Evolutionary conservation across 2,113 vertebrate genomes (phyloP).

Genomic region (Paraplagusia blochii): DNA sequence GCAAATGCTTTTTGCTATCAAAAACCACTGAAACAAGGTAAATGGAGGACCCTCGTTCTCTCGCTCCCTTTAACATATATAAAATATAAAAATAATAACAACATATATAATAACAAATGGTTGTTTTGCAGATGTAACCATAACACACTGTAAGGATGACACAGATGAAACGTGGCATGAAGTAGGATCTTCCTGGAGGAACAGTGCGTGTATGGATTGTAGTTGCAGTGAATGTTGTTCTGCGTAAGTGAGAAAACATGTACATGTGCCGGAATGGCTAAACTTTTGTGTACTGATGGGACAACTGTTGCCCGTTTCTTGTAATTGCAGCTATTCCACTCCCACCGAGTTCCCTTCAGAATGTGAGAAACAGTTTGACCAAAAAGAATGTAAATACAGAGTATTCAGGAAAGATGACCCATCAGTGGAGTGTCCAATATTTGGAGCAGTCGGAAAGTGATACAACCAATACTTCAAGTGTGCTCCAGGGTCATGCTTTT

Average conservation of each 20-base stretch:
- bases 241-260: conserved; percentile 30
- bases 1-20: rapidly evolving
- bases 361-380: conserved; percentile 52
- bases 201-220: conserved; percentile 46
- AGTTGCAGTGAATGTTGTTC: conserved; percentile 7
- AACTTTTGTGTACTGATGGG: background rate
- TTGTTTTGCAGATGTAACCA: background rate
- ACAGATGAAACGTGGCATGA: conserved; percentile 35
- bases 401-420: conserved; percentile 53
- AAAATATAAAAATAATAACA: background rate
- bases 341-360: rapidly evolving
- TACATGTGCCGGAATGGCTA: background rate
- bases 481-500: background rate
- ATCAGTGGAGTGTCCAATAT: conserved; percentile 13
- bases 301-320: background rate
- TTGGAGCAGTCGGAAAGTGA: conserved; percentile 30
- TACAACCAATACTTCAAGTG: background rate
- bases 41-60: conserved; percentile 3
- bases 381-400: conserved; percentile 31
- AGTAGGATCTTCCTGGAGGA: conserved; percentile 57
- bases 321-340: conserved; percentile 41
- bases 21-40: rapidly evolving
- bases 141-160: conserved; percentile 51
- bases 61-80: too few relatives aligned
- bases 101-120: background rate